Conservation (phyloP, 2,113 vertebrate genomes). For the Monopterus albus region DNA sequence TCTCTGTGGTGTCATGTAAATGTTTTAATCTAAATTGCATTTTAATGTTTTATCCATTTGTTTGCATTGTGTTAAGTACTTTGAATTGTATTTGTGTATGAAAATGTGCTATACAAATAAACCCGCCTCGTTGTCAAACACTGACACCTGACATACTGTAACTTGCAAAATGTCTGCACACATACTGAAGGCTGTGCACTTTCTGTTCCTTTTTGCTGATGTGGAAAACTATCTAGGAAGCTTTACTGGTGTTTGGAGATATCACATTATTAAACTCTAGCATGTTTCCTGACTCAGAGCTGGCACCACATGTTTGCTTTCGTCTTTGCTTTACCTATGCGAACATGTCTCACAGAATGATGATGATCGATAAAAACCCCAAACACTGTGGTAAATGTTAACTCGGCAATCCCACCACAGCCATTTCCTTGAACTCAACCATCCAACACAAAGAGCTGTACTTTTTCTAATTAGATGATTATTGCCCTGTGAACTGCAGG, state of each 20-base stretch:
- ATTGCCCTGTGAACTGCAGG: slow-evolving; percentile 3
- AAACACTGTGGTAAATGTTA: neutral
- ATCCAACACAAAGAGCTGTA: slow-evolving; percentile 2
- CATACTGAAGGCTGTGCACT: neutral
- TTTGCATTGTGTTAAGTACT: too few relatives aligned
- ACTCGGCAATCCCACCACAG: neutral
- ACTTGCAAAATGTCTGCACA: slow-evolving; percentile 9
- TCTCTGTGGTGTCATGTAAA: too few relatives aligned
- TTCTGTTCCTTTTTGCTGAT: neutral
- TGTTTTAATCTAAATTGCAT: too few relatives aligned
- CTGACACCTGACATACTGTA: neutral
- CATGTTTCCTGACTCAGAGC: neutral
- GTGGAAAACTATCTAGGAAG: slow-evolving; percentile 7
- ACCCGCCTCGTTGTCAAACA: slow-evolving; percentile 11
- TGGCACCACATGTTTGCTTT: neutral
- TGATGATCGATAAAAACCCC: rapidly evolving
- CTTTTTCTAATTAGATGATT: slow-evolving; percentile 13
- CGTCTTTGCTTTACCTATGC: neutral
- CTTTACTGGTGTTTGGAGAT: neutral
- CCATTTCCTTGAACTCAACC: neutral
- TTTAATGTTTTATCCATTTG: too few relatives aligned
- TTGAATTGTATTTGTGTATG: too few relatives aligned
- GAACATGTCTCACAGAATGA: too few relatives aligned
- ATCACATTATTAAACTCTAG: slow-evolving; percentile 17
- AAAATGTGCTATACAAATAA: too few relatives aligned